Evolutionary conservation across 2,797 vertebrate genomes (phyloP).

Genomic region (Cuniculus paca): DNA sequence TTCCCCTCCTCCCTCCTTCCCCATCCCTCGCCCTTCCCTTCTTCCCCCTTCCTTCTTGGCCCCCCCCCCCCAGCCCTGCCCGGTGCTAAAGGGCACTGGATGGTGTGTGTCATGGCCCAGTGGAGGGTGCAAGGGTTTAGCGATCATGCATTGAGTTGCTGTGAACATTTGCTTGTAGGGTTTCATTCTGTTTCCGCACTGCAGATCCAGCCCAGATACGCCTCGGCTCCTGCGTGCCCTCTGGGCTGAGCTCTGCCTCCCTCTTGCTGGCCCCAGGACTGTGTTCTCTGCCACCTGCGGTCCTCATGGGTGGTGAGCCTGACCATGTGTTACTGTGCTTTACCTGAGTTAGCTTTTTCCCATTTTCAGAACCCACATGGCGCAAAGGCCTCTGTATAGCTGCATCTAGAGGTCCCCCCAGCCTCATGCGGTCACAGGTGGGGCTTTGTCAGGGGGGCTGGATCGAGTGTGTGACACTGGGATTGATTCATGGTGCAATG

Average conservation of each 20-base stretch:
- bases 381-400: neutral
- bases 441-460: neutral
- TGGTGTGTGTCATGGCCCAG: too few species aligned
- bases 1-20: neutral
- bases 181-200: neutral
- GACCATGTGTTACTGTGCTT: neutral
- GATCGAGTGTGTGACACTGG: neutral
- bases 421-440: neutral
- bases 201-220: neutral
- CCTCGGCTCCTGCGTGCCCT: too few species aligned
- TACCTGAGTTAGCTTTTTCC: neutral
- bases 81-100: too few species aligned
- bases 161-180: rapidly evolving
- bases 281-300: neutral
- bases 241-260: neutral
- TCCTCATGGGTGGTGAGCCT: neutral
- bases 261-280: neutral
- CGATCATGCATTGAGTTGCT: neutral
- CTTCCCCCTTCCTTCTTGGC: too few species aligned
- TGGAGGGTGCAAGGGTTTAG: neutral
- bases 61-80: too few species aligned
- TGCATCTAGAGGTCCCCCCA: neutral
- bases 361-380: neutral
- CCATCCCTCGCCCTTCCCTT: too few species aligned
- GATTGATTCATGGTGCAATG: neutral